Base-by-base conservation (phyloP, 2,113 vertebrate species). In the Chionomys nivalis region DNA sequence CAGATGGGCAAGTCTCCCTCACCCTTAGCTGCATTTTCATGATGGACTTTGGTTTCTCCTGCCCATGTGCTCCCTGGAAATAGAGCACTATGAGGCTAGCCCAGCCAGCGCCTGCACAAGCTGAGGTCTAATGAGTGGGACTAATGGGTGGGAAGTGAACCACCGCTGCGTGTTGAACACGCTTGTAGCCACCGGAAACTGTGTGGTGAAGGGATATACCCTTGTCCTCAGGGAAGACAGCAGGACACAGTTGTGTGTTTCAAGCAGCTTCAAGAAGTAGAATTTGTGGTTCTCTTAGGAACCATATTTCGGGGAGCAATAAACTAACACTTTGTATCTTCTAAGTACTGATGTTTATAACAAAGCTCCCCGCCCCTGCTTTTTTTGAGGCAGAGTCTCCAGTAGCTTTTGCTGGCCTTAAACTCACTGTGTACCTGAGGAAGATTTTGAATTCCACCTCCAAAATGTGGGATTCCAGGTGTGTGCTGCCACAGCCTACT, bases 281-380 rank as follows among this genome's bases (percentile, higher is more conserved):
- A 79, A 4, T 91, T 83, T 94, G 93, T 85, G 87, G 36, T 93
- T 82, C 91, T 83, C 55, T 65, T 70, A 91, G 78, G 44, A 75
- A 73, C 5, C 63, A 39, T 92, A 33, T 94, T 82, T 24, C 72
- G 86, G 72, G 93, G 44, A 68, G 85, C 68, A 77, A 44, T 91
- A 90, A 91, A 44, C 52, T 16, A 33, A 47, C 42, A 42, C 13
- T 83, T 94, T 83, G 33, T 61, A 49, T 83, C 78, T 77, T 93
- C 83, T 79, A 91, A 47, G 47, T 39, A 13, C 24, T 96, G 52
- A 72, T 94, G 91, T 97, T 75, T 83, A 2, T 65, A 19, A 63
- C 19, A 86, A 95, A 33, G 52, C 81, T 65, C 9, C n/a, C 14
- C 6, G 3, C 14, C 6, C 14, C 1, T 17, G 4, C 3, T 16